These are phyloP conservation scores for Arothron firmamentum DNA, from an alignment of 2,113 vertebrate genomes.

Conservation along the genomic window DNA sequence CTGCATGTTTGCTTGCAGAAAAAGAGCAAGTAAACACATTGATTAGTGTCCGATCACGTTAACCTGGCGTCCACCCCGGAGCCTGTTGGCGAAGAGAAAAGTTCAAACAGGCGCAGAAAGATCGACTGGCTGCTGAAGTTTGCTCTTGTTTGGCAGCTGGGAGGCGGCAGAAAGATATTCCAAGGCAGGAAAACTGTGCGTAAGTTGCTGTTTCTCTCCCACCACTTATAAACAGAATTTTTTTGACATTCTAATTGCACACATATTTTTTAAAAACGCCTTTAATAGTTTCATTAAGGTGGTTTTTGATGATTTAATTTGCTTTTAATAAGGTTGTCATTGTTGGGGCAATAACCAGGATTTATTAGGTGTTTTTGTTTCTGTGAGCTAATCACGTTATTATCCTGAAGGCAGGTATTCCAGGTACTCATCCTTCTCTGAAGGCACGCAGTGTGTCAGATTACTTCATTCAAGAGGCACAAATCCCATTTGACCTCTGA, in stretches of 20 bases:
- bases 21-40: conserved; percentile 46
- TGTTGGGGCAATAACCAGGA: no score
- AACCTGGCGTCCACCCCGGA: conserved; percentile 61
- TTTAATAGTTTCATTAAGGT: neutral
- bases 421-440: no score
- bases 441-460: no score
- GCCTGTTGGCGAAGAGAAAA: neutral
- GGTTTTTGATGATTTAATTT: no score
- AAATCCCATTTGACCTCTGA: no score
- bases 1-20: neutral
- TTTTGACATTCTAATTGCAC: neutral
- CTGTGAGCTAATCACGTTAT: no score
- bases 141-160: conserved; percentile 3
- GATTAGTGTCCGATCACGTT: conserved; percentile 56
- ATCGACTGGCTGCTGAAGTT: conserved; percentile 8
- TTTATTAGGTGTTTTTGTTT: no score
- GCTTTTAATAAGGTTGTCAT: no score
- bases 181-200: conserved; percentile 3
- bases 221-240: neutral
- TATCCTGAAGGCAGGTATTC: no score
- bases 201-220: conserved; percentile 20
- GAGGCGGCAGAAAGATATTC: neutral
- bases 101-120: conserved; percentile 30
- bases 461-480: no score
- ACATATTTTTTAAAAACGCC: neutral